These are phyloP conservation scores for Sarcophaga variegata DNA, from an alignment of 2,888 invertebrate genomes.

Conservation along the genomic window DNA sequence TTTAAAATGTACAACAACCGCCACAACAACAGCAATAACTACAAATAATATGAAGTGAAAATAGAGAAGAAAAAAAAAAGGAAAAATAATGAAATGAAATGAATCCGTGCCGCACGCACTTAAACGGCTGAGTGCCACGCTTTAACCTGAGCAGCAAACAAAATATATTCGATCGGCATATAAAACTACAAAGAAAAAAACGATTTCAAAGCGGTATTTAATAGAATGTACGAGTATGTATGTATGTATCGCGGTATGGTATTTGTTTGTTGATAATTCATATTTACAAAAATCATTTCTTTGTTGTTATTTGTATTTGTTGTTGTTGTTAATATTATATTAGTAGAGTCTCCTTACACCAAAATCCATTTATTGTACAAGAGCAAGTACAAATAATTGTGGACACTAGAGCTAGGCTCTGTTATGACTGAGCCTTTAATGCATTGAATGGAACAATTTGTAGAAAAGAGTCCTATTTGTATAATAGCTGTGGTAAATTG, in stretches of 20 bases:
- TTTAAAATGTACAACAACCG: constrained; percentile 30
- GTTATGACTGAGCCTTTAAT: no score
- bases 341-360: background rate
- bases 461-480: no score
- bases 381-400: no score
- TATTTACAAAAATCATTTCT: constrained; percentile 6
- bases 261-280: constrained; percentile 2
- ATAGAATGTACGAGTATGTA: background rate
- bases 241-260: constrained; percentile 13
- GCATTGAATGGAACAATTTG: no score
- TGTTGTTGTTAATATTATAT: constrained; percentile 23
- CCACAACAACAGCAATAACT: constrained; percentile 17
- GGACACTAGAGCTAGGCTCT: no score
- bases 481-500: no score
- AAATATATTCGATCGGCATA: constrained; percentile 26
- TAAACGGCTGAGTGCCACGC: constrained; percentile 29
- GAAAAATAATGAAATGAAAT: no score
- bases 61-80: background rate
- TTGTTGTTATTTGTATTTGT: constrained; percentile 37
- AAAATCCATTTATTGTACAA: background rate
- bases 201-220: background rate
- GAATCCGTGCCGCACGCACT: constrained; percentile 65
- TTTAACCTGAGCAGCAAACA: background rate
- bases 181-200: constrained; percentile 25
- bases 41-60: constrained; percentile 4